These are phyloP conservation scores for Caenorhabditis briggsae DNA, from an alignment of 1,140 invertebrate genomes.

Conservation along the genomic window DNA sequence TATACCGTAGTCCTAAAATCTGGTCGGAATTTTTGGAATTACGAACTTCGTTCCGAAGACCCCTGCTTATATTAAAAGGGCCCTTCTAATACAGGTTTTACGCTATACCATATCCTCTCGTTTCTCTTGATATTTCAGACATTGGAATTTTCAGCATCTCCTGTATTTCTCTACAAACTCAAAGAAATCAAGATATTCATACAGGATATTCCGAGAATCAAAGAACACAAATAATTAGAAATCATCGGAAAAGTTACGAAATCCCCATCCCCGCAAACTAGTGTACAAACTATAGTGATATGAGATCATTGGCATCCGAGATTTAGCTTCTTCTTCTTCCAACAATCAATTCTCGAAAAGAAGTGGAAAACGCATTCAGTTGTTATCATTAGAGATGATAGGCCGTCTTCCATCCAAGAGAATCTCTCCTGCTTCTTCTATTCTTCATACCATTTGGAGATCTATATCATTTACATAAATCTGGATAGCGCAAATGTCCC, in stretches of 20 bases:
- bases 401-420: background rate
- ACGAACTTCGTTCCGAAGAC: no score
- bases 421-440: slow-evolving; percentile 9
- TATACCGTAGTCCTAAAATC: no score
- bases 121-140: no score
- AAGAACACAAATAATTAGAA: background rate
- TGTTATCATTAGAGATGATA: slow-evolving; percentile 41
- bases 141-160: no score
- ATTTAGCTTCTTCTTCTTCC: background rate
- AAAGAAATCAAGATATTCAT: no score
- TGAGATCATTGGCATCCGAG: slow-evolving; percentile 40
- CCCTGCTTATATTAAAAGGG: no score
- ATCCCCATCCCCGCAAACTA: background rate
- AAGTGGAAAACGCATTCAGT: slow-evolving; percentile 25
- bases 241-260: background rate
- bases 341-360: slow-evolving; percentile 28
- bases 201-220: background rate
- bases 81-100: no score
- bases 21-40: no score
- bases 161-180: no score
- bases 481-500: background rate
- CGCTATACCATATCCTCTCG: no score
- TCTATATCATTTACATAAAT: slow-evolving; percentile 49
- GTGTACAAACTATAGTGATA: background rate
- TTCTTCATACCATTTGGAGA: slow-evolving; percentile 43